Evolutionary conservation across 2,888 invertebrate species (phyloP).

Genomic region (Tachina lurida): DNA sequence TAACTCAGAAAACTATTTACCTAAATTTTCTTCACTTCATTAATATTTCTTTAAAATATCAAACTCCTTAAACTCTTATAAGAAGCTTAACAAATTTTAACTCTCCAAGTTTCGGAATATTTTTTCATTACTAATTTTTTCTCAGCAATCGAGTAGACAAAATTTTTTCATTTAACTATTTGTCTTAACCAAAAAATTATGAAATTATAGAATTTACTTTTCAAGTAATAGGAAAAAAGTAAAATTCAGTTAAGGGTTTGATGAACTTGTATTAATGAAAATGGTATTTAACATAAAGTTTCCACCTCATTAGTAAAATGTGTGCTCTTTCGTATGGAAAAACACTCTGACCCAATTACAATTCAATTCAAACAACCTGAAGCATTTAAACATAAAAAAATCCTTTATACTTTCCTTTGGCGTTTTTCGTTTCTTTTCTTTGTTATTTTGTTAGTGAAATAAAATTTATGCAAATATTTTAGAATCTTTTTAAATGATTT

Average conservation of each 20-base stretch:
- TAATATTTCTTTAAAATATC: too few relatives aligned
- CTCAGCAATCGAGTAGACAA: neutral
- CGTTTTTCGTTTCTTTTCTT: neutral
- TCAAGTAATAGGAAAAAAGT: neutral
- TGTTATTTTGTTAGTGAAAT: slow-evolving; percentile 19
- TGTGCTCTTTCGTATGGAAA: neutral
- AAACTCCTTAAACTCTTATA: too few relatives aligned
- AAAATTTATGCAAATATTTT: slow-evolving; percentile 67
- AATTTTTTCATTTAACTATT: neutral
- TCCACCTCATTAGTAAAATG: slow-evolving; percentile 51
- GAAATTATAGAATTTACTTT: slow-evolving; percentile 35
- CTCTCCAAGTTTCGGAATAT: too few relatives aligned
- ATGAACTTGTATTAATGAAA: neutral
- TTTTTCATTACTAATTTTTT: neutral
- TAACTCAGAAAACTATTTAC: too few relatives aligned
- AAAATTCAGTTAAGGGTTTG: neutral
- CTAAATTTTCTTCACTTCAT: too few relatives aligned
- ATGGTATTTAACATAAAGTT: slow-evolving; percentile 51
- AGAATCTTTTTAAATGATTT: slow-evolving; percentile 12
- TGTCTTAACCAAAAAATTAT: slow-evolving; percentile 28
- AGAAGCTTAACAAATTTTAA: too few relatives aligned
- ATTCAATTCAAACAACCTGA: slow-evolving; percentile 58
- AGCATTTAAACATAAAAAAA: slow-evolving; percentile 53
- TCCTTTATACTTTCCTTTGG: slow-evolving; percentile 44
- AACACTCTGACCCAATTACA: slow-evolving; percentile 67